These are phyloP conservation scores for Boloria euphrosyne DNA, from an alignment of 2,888 invertebrate genomes.

Conservation along the genomic window DNA sequence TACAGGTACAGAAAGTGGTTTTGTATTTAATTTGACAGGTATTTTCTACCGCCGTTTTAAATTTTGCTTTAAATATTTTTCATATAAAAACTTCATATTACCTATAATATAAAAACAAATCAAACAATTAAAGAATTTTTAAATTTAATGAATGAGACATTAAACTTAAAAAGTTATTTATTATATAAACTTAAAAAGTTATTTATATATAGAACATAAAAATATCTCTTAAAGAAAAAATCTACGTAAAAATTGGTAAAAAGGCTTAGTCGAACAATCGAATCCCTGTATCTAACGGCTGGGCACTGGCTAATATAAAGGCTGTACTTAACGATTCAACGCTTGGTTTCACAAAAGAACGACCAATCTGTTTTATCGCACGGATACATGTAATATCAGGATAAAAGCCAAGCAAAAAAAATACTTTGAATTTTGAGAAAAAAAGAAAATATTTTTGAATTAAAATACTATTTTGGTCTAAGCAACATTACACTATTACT, in stretches of 20 bases:
- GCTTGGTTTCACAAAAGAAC: constrained; percentile 16
- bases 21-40: constrained; percentile 26
- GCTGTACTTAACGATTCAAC: constrained; percentile 12
- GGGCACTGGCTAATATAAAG: constrained; percentile 8
- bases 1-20: constrained; percentile 55
- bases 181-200: too few relatives aligned
- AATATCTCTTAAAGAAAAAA: not conserved
- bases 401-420: not conserved
- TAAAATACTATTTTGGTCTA: too few relatives aligned
- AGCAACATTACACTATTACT: too few relatives aligned
- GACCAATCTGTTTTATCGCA: constrained; percentile 7
- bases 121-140: too few relatives aligned
- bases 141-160: too few relatives aligned
- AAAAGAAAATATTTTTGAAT: not conserved
- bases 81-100: too few relatives aligned
- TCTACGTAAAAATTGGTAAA: constrained; percentile 1
- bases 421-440: not conserved
- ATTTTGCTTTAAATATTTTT: too few relatives aligned
- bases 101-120: too few relatives aligned
- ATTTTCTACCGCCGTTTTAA: not conserved
- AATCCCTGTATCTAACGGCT: constrained; percentile 15
- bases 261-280: constrained; percentile 9
- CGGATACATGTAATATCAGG: constrained; percentile 10
- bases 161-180: too few relatives aligned
- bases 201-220: too few relatives aligned